Base-by-base conservation (phyloP, 2,888 invertebrate species). In the Tinea trinotella region DNA sequence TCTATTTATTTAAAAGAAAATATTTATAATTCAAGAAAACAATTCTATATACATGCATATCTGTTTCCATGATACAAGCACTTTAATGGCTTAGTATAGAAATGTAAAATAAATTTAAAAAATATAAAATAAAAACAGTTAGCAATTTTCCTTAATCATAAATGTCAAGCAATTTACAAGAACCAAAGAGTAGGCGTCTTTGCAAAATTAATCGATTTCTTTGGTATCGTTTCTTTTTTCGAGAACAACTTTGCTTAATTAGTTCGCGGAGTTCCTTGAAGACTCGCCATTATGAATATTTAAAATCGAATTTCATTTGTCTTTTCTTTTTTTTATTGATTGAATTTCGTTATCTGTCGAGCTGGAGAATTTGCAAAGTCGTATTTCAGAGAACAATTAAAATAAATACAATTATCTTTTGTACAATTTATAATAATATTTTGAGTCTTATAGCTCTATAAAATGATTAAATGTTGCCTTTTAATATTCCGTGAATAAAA, bases 241-340 rank as follows among this genome's bases (percentile, higher is more conserved):
- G 17, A 19, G 19, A 7, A 46, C 46, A 46, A 46, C 18, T 46
- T 46, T 46, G 18, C 46, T 19, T 46, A 46, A 46, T 46, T 46
- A 46, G 46, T 46, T 19, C 46, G 13, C 40, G 18, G 19, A 46
- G 18, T 46, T 46, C 15, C 19, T 46, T 46, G 4, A n/a, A n/a
- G 19, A 46, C 5, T 19, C 46, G 46, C 18, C 18, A 19, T 46
- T 46, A 46, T 46, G 46, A 46, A 46, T 46, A 46, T 46, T 46
- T 46, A 19, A 40, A 46, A 46, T 46, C 18, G 46, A 46, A 46
- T 46, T 46, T n/a, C 18, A 46, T 46, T 46, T 46, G 46, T 19
- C 19, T 46, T 46, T 19, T n/a, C 19, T 46, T 46, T 46, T 46
- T 19, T n/a, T 46, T 46, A 46, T 46, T 46, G 46, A 19, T 46